These are phyloP conservation scores for Troides oblongomaculatus DNA, from an alignment of 2,888 invertebrate species.

Conservation along the genomic window DNA sequence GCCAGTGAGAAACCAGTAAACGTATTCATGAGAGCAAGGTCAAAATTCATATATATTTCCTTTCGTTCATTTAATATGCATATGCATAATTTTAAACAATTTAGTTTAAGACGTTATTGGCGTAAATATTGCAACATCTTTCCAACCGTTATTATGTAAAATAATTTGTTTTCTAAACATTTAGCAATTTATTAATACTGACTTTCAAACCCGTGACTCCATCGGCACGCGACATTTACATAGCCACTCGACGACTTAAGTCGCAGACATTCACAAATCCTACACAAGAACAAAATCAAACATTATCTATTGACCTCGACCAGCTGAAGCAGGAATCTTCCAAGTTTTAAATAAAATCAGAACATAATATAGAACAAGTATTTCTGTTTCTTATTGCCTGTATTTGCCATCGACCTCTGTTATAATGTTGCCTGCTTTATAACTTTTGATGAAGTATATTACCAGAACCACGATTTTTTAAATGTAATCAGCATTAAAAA, in stretches of 20 bases:
- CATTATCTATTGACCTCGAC: neutral
- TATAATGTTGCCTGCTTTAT: neutral
- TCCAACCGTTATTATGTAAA: slow-evolving; percentile 61
- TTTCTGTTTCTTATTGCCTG: neutral
- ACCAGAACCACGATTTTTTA: slow-evolving; percentile 1
- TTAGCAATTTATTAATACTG: slow-evolving; percentile 66
- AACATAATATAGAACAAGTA: neutral
- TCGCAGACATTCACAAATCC: slow-evolving; percentile 31
- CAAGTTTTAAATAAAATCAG: neutral
- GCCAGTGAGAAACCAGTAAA: slow-evolving; percentile 28
- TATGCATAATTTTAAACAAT: slow-evolving; percentile 30
- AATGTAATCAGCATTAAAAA: slow-evolving; percentile 23
- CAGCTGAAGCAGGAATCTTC: neutral
- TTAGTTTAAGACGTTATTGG: slow-evolving; percentile 36
- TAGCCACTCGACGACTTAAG: slow-evolving; percentile 52
- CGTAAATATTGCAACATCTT: slow-evolving; percentile 39
- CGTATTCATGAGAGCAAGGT: slow-evolving; percentile 36
- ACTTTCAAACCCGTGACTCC: slow-evolving; percentile 70
- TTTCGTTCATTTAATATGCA: slow-evolving; percentile 34
- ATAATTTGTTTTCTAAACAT: slow-evolving; percentile 59
- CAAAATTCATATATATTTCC: slow-evolving; percentile 35
- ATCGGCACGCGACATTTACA: slow-evolving; percentile 75
- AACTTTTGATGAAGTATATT: neutral
- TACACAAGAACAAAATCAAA: neutral
- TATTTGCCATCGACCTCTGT: neutral